Base-by-base conservation (phyloP, 2,113 vertebrate genomes). In the Percina caprodes region DNA sequence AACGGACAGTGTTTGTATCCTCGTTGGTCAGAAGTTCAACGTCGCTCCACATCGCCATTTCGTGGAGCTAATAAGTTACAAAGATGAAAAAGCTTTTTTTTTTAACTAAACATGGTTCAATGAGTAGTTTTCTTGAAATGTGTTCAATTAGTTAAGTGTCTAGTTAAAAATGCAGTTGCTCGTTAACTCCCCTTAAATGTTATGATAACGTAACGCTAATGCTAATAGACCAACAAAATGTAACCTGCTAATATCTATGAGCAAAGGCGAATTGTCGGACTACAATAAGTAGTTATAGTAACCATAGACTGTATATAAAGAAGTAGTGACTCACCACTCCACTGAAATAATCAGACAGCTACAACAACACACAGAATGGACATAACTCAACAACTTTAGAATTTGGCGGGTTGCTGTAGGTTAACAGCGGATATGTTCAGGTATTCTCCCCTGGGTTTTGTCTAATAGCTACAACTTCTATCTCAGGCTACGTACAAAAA, bases 1-100 rank as follows among this genome's bases (percentile, higher is more conserved):
- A 80, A 16, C 93, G 95, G 62, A 92, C 92, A 0, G 90, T 96
- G 80, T 92, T 94, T 0, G 97, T 97, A 67, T 99, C 98, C 42
- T 99, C 98, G 33, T 86, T 97, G n/a, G 92, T 84, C 30, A 99
- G 89, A 52, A 99, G 91, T 15, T 99, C 97, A 15, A 99, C 89
- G 1, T 97, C 95, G 51, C 93, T 96, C 98, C 98, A 99, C 97
- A 96, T 98, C 24, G 79, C 93, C 79, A 78, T 84, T 80, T 80
- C 35, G n/a, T 46, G 6, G 10, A 70, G 51, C 69, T 79, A 14
- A 49, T 79, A 14, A 49, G 3, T n/a, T 3, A 42, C 21, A 59
- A 1, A 3, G 35, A 35, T 54, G 1, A 42, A 30, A 1, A 10
- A 3, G 3, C 1, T 30, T 6, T 12, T 19, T 1, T 24, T 18